Percentiles rank a stretch among this genome's conserved stretches.
Conservation (phyloP, 35 echinoderm and acorn worm genomes). For the Ophioderma brevispina region DNA sequence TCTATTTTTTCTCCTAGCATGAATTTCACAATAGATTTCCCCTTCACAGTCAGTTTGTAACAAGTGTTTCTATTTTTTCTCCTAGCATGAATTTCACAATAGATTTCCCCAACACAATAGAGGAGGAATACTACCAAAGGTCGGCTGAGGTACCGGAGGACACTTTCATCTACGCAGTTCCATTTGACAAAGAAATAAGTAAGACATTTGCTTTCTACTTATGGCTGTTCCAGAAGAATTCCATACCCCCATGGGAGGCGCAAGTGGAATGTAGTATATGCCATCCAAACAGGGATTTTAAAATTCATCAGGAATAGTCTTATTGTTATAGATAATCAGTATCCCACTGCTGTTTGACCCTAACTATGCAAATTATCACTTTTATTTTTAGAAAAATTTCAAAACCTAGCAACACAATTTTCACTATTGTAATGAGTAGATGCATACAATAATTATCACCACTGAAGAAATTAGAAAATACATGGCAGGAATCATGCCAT, state of each 20-base stretch:
- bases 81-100: slow-evolving; percentile 30
- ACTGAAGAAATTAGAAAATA: too few relatives aligned
- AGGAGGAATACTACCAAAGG: slow-evolving; percentile 59
- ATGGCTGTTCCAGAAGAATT: too few relatives aligned
- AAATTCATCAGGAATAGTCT: neutral
- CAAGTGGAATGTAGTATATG: neutral
- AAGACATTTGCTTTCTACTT: too few relatives aligned
- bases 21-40: slow-evolving; percentile 31
- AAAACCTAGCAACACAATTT: too few relatives aligned
- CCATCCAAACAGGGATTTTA: neutral
- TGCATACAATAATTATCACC: too few relatives aligned
- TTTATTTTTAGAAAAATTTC: too few relatives aligned
- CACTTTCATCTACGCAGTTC: slow-evolving; percentile 55
- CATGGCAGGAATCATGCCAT: too few relatives aligned
- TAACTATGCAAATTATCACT: too few relatives aligned
- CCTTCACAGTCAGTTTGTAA: too few relatives aligned
- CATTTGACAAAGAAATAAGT: slow-evolving; percentile 8
- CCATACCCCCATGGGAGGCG: neutral
- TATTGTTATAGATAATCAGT: neutral
- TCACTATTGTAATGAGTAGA: too few relatives aligned
- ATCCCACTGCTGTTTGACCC: neutral
- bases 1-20: neutral
- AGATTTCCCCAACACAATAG: slow-evolving; percentile 39
- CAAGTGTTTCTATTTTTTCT: neutral
- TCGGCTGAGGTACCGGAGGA: slow-evolving; percentile 9